phyloP scores from a whole-genome alignment of 2,113 vertebrate species.

The Pteropus alecto region DNA sequence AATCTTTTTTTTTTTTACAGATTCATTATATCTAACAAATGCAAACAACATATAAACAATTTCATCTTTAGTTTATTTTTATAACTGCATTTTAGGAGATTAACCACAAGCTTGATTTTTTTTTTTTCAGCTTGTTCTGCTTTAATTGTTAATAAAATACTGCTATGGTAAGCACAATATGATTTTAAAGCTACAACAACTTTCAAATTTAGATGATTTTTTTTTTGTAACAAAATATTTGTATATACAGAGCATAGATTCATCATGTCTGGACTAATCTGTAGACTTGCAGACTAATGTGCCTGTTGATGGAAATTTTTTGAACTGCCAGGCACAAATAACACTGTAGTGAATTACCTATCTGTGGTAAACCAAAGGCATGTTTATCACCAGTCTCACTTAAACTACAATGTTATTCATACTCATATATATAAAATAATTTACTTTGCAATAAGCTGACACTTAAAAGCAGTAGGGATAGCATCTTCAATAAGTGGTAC shows the following conservation, averaged over 20 bases:
- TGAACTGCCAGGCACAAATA: slow-evolving; percentile 37
- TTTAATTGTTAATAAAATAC: slow-evolving; percentile 17
- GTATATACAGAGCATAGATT: slow-evolving; percentile 12
- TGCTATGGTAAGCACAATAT: background rate
- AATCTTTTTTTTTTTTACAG: background rate
- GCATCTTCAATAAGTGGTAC: background rate
- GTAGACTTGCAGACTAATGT: background rate
- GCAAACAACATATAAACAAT: background rate
- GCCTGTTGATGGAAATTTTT: slow-evolving; percentile 47
- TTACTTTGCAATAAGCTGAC: background rate
- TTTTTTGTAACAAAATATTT: slow-evolving; percentile 30
- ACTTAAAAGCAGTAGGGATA: background rate
- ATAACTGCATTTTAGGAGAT: background rate
- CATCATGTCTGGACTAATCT: slow-evolving; percentile 52
- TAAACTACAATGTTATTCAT: slow-evolving; percentile 35
- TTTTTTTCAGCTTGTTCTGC: background rate
- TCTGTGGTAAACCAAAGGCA: slow-evolving; percentile 54
- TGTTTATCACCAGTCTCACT: slow-evolving; percentile 27
- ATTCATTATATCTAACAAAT: background rate
- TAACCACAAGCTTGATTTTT: background rate
- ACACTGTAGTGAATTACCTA: slow-evolving; percentile 21
- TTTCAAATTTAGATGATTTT: slow-evolving; percentile 16
- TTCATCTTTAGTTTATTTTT: background rate
- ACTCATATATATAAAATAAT: slow-evolving; percentile 24
- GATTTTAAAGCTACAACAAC: background rate